Percentiles rank a stretch among this genome's conserved stretches.
Evolutionary conservation across 2,113 vertebrate genomes (phyloP).

Genomic region (Ciconia maguari): DNA sequence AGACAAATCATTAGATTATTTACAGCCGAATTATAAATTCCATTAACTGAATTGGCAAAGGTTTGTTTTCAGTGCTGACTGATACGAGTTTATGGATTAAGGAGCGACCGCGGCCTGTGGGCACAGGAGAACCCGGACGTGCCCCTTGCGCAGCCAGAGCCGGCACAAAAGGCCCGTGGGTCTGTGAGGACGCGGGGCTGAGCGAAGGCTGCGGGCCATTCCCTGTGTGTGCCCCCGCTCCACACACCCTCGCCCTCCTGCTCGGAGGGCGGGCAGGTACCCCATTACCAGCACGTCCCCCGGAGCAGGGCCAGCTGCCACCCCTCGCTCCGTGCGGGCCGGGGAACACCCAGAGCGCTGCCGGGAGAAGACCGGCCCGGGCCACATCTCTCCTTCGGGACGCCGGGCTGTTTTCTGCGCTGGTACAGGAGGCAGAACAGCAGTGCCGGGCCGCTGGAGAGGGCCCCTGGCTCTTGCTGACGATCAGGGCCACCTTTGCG

Average conservation of each 20-base stretch:
- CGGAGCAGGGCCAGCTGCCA: background rate
- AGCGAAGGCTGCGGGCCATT: background rate
- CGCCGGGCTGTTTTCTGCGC: no score
- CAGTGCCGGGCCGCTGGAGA: no score
- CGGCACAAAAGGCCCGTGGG: background rate
- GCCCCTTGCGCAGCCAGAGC: background rate
- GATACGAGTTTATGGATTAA: no score
- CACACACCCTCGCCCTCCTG: background rate
- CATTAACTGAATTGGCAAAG: background rate
- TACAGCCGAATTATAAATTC: no score
- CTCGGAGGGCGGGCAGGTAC: background rate
- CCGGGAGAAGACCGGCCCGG: no score
- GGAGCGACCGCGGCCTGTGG: no score
- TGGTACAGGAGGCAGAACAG: no score
- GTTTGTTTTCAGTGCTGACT: background rate
- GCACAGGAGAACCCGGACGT: no score
- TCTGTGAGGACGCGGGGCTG: background rate
- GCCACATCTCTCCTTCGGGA: no score
- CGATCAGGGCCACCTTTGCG: background rate
- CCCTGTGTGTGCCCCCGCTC: background rate
- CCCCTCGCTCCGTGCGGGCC: background rate
- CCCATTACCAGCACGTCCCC: background rate
- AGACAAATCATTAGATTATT: no score
- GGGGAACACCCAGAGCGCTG: no score
- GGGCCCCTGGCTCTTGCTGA: background rate